Evolutionary conservation across 2,113 vertebrate genomes (phyloP), one percentile per base, ranked within the genome.

Genomic region (Acanthisitta chloris): DNA sequence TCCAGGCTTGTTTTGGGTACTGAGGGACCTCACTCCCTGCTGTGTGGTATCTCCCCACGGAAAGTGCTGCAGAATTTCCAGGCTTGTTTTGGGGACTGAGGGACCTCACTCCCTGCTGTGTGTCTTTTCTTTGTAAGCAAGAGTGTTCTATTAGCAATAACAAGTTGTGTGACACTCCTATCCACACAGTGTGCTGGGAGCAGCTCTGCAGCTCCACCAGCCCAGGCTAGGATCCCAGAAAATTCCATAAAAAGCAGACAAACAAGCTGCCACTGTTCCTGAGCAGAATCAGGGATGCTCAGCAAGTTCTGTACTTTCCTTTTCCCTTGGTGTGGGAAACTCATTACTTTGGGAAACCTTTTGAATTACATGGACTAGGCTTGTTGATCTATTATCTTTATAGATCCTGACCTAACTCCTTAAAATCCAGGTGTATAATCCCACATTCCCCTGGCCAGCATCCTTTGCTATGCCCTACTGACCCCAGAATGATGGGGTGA

Each of bases 311-410:
- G 12, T 8, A 5, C 55, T 34, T 45, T 15, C 23, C 54, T 43
- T 45, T 17, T 43, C 21, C 33, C 31, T 33, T 21, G 31, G 16
- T 5, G 4, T 3, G 8, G 46, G 34, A 57, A 14, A n/a, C 0
- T 0, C 2, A 0, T 13, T 8, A 12, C 24, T 88, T 48, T 61
- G 46, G 80, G 51, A 62, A 24, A 14, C 4, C 4, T 45, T 62
- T 42, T 5, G 79, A 10, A 40, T 34, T 20, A 4, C 31, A 1
- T 4, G 24, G 51, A 9, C 8, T n/a, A 0, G 0, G 13, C 59
- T 46, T 48, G 40, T 26, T 24, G 26, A 12, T 29, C 21, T 33
- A 0, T 28, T 14, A 38, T 36, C 59, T 40, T 31, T 45, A 31
- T 6, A 38, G 34, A 29, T 61, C 23, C 42, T 42, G 4, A 2